Evolutionary conservation across 2,888 invertebrate species (phyloP).

Genomic region (Brenthis hecate): DNA sequence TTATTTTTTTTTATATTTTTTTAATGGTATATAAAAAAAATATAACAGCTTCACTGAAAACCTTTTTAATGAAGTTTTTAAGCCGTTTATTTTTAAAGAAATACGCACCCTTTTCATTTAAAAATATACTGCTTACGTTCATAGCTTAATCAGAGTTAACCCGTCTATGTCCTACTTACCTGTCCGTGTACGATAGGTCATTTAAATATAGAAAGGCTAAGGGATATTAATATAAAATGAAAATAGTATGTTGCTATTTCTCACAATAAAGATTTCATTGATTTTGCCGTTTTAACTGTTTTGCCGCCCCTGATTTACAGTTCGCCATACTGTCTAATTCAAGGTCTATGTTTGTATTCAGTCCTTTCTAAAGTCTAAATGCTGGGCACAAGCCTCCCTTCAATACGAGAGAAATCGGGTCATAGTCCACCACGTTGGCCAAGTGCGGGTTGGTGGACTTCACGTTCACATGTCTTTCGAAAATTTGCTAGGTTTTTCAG

Average conservation of each 20-base stretch:
- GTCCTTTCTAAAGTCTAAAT: too few species aligned
- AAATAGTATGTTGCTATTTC: conserved; percentile 16
- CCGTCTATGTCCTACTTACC: conserved; percentile 39
- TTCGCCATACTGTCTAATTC: too few species aligned
- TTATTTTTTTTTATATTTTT: too few species aligned
- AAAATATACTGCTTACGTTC: conserved; percentile 26
- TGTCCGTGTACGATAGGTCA: conserved; percentile 40
- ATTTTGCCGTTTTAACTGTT: not conserved
- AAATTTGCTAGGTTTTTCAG: too few species aligned
- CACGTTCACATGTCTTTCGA: too few species aligned
- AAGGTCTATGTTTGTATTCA: too few species aligned
- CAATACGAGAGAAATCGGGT: too few species aligned
- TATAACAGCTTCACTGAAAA: not conserved
- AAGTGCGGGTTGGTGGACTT: too few species aligned
- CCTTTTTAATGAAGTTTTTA: not conserved
- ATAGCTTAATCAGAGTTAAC: conserved; percentile 25
- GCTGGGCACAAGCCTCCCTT: too few species aligned
- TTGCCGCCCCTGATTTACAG: too few species aligned
- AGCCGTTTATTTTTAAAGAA: conserved; percentile 9
- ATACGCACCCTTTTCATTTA: conserved; percentile 15
- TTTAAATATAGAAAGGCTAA: conserved; percentile 39
- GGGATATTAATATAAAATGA: conserved; percentile 14
- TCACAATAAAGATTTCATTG: conserved; percentile 1
- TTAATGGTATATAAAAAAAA: too few species aligned
- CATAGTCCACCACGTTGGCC: too few species aligned